Conservation (phyloP, 2,797 vertebrate species). For the Capromys pilorides region DNA sequence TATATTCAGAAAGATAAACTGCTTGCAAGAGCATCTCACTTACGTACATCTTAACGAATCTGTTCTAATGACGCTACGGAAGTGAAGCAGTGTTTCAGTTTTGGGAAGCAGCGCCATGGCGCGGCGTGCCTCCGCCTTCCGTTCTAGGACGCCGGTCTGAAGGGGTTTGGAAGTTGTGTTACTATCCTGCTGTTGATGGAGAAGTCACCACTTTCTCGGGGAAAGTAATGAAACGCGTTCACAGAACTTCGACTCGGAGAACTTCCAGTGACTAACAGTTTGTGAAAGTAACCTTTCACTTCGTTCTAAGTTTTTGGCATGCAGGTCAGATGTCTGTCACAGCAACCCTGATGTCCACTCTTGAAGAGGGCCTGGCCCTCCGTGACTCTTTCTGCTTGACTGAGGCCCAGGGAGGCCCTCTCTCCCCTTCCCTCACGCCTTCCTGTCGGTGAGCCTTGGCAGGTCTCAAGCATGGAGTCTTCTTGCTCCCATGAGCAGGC, state of each 20-base stretch:
- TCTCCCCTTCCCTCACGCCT: not conserved
- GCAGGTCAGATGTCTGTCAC: not conserved
- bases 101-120: not conserved
- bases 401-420: not conserved
- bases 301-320: not conserved
- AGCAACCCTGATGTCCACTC: not conserved
- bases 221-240: not conserved
- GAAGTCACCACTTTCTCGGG: slow-evolving; percentile 25
- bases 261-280: slow-evolving; percentile 34
- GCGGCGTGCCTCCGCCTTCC: not conserved
- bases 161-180: not conserved
- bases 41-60: slow-evolving; percentile 38
- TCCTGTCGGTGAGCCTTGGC: not conserved
- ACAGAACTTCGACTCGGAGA: slow-evolving; percentile 34
- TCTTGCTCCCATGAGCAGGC: not conserved
- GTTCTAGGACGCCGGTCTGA: not conserved
- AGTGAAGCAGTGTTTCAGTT: slow-evolving; percentile 2
- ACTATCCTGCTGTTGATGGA: not conserved
- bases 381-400: not conserved
- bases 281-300: not conserved
- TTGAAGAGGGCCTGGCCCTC: not conserved
- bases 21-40: slow-evolving; percentile 33
- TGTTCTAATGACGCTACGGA: not conserved
- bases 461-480: not conserved
- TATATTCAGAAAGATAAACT: slow-evolving; percentile 47